phyloP scores from a whole-genome alignment of 2,113 vertebrate genomes.

The Dicaeum eximium region DNA sequence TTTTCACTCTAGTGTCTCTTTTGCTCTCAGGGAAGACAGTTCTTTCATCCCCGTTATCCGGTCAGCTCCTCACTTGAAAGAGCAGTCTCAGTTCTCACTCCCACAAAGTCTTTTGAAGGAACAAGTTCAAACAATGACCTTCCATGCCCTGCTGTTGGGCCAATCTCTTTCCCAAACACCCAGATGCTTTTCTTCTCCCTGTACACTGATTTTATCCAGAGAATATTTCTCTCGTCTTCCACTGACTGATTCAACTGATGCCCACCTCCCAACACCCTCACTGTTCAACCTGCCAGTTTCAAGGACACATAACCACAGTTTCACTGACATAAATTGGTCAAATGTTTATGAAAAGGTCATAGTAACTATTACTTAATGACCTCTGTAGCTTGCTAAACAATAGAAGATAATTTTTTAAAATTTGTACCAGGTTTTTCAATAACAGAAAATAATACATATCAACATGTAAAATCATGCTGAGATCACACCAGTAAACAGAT shows the following conservation, averaged over 20 bases:
- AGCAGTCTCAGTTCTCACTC: neutral
- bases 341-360: neutral
- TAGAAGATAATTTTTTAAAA: neutral
- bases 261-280: accelerated
- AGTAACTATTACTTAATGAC: neutral
- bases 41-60: neutral
- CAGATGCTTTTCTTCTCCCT: neutral
- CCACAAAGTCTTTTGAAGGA: neutral
- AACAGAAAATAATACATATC: neutral
- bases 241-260: neutral
- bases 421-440: neutral
- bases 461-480: neutral
- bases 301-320: neutral
- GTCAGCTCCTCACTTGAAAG: neutral
- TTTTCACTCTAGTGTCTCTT: neutral
- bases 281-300: neutral
- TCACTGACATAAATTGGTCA: neutral
- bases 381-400: neutral
- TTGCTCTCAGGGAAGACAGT: neutral
- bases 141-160: neutral
- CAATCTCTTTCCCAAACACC: neutral
- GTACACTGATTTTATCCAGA: neutral
- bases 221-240: neutral
- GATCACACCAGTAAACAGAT: neutral
- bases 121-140: neutral